These are phyloP conservation scores for Cyanoderma ruficeps DNA, from an alignment of 2,113 vertebrate species.

Conservation along the genomic window DNA sequence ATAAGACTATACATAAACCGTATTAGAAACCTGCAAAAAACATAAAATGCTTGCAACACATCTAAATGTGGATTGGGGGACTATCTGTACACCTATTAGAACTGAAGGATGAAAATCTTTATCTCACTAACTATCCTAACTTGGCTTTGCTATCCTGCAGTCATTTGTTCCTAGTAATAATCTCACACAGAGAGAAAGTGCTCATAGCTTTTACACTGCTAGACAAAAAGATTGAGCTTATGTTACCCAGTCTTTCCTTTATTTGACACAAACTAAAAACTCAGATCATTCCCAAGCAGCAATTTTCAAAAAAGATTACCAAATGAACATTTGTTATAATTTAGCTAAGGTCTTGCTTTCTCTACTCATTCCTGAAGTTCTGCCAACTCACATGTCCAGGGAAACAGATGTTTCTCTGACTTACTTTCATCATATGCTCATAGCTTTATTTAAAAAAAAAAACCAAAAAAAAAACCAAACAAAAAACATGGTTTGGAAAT, in stretches of 20 bases:
- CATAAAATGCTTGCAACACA: background rate
- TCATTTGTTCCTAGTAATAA: background rate
- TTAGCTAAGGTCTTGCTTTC: constrained; percentile 36
- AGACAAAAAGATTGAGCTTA: background rate
- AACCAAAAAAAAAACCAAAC: background rate
- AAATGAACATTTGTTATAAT: constrained; percentile 58
- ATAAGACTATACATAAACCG: background rate
- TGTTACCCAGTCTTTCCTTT: background rate
- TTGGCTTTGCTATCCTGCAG: background rate
- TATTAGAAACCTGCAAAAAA: background rate
- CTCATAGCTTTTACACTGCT: rapidly evolving
- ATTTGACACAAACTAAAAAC: background rate
- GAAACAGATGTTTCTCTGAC: constrained; percentile 48
- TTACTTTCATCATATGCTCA: constrained; percentile 56
- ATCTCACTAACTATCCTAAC: background rate
- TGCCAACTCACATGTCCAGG: constrained; percentile 36
- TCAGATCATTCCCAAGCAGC: background rate
- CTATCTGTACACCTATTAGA: background rate
- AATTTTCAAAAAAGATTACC: constrained; percentile 37
- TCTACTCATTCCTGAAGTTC: constrained; percentile 39
- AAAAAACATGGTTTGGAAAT: background rate
- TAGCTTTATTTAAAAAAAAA: background rate
- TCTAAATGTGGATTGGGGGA: background rate
- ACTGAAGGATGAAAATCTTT: background rate
- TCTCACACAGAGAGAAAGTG: background rate